Base-by-base conservation (phyloP, 2,888 invertebrate species). In the Dasysyrphus albostriatus region DNA sequence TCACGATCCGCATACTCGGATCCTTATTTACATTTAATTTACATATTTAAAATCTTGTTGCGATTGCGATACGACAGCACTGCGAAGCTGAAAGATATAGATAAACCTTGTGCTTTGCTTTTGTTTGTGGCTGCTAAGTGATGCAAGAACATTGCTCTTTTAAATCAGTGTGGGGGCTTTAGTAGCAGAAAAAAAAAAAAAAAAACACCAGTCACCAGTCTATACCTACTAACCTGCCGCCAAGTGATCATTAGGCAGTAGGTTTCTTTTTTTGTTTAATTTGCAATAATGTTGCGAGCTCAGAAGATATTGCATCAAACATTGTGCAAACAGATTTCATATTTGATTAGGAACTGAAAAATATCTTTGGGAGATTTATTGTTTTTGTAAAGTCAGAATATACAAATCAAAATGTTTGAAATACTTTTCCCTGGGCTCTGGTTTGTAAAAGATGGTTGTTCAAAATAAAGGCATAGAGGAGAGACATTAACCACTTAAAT, bases 1-100 rank as follows among this genome's bases (percentile, higher is more conserved):
- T 88, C 88, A 88, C 88, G 87, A 88, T 83, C 83, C 79, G 88
- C 72, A 88, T 88, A 88, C 79, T 83, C 58, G 88, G 83, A 88
- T 88, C 88, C 88, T 80, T 88, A 88, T 88, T 88, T 88, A 88
- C 88, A 88, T 88, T 88, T 88, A 88, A 88, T 88, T 88, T 88
- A 88, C 88, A 88, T 88, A 88, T 88, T 88, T 88, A 80, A 83
- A 76, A 83, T 88, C 88, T 88, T 80, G 83, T 83, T 83, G 79
- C 83, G 88, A 88, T 88, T 87, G 87, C 87, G 87, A 87, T 87
- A 87, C 87, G 87, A 87, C 87, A 87, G 78, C 74, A 72, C 82
- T 78, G 63, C 65, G 73, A 72, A 19, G n/a, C 75, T 24, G 42
- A 42, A 61, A 83, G 87, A 87, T 87, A 83, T 47, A 83, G 87